phyloP scores from a whole-genome alignment of 1,140 invertebrate species.

The Thaumetopoea pityocampa region DNA sequence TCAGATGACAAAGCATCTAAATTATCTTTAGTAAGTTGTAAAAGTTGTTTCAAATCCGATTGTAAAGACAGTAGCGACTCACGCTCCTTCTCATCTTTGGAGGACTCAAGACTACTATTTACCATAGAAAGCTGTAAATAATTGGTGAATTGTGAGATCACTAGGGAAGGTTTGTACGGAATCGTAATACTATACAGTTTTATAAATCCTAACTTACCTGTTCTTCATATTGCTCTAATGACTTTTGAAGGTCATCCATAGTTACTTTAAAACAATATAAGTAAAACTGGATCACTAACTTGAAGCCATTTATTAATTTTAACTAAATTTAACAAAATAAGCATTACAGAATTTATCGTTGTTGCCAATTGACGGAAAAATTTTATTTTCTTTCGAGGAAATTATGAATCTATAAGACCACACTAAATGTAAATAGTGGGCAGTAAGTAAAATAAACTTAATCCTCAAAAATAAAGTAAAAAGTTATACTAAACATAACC shows the following conservation, averaged over 20 bases:
- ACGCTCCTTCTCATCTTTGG: conserved; percentile 71
- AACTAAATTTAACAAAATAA: too few species aligned
- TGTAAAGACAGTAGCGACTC: conserved; percentile 78
- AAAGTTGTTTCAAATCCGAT: conserved; percentile 80
- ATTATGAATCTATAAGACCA: too few species aligned
- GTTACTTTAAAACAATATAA: conserved; percentile 1
- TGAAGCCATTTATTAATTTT: too few species aligned
- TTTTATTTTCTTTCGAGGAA: too few species aligned
- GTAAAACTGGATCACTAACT: too few species aligned
- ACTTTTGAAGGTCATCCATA: conserved; percentile 50
- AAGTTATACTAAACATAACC: too few species aligned
- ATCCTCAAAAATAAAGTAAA: too few species aligned
- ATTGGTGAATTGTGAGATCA: conserved; percentile 8
- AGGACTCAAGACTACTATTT: conserved; percentile 73
- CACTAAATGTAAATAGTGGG: too few species aligned
- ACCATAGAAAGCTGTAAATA: conserved; percentile 78
- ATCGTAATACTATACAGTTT: conserved; percentile 4
- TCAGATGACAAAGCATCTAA: conserved; percentile 47
- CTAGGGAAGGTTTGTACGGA: neutral
- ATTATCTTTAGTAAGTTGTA: conserved; percentile 79
- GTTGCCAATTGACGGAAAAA: too few species aligned
- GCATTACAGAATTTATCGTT: too few species aligned
- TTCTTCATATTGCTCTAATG: conserved; percentile 72
- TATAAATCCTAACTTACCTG: conserved; percentile 65
- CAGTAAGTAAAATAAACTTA: too few species aligned